Conservation (phyloP, 2,113 vertebrate genomes). For the Rhagologus leucostigma region DNA sequence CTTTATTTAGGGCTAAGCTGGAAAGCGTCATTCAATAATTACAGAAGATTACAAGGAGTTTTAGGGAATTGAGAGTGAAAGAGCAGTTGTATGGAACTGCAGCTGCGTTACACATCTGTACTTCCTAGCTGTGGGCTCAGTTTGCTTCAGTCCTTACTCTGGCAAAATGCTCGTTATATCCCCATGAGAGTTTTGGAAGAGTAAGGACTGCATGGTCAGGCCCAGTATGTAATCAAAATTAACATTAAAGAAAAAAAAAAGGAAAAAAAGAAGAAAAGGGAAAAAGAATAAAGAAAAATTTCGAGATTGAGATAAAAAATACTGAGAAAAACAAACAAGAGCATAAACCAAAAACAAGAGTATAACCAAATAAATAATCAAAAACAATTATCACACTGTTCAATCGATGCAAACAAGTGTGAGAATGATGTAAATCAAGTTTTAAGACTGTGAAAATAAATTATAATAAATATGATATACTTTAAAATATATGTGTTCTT, state of each 20-base stretch:
- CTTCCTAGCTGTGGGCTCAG: slow-evolving; percentile 67
- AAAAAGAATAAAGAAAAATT: background rate
- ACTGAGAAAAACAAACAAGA: background rate
- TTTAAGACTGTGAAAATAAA: slow-evolving; percentile 79
- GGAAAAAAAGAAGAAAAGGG: background rate
- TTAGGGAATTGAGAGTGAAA: slow-evolving; percentile 92
- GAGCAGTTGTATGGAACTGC: slow-evolving; percentile 91
- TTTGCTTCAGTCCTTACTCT: slow-evolving; percentile 42
- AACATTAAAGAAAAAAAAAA: background rate
- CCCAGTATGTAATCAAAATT: slow-evolving; percentile 55
- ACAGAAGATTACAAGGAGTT: slow-evolving; percentile 99
- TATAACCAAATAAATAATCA: slow-evolving; percentile 57
- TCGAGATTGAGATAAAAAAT: slow-evolving; percentile 41
- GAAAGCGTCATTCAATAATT: slow-evolving; percentile 99
- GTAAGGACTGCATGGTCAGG: slow-evolving; percentile 45
- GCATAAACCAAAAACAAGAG: background rate
- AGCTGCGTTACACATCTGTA: slow-evolving; percentile 76
- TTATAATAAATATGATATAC: slow-evolving; percentile 86
- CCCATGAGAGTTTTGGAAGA: slow-evolving; percentile 41
- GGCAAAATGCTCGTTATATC: slow-evolving; percentile 38
- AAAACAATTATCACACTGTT: slow-evolving; percentile 74
- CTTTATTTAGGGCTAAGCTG: slow-evolving; percentile 99
- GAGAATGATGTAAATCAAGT: slow-evolving; percentile 69
- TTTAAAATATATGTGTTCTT: slow-evolving; percentile 87
- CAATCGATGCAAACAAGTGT: slow-evolving; percentile 50